Conservation (phyloP, 2,113 vertebrate genomes). For the Gulo gulo region DNA sequence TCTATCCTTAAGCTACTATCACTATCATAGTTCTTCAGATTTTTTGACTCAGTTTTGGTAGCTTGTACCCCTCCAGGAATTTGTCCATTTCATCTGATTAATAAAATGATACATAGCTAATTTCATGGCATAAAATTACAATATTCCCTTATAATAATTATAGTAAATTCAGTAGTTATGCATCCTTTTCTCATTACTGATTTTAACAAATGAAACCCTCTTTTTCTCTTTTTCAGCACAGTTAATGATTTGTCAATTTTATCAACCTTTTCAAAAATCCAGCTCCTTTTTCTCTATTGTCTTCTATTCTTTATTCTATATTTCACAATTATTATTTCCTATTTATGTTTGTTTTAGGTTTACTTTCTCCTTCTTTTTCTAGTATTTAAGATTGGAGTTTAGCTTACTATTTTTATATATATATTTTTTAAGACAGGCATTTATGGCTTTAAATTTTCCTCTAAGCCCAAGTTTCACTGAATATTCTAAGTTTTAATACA, state of each 20-base stretch:
- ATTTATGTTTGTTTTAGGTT: not conserved
- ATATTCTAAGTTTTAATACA: not conserved
- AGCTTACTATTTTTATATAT: not conserved
- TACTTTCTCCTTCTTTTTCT: not conserved
- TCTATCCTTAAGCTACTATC: not conserved
- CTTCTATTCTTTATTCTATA: not conserved
- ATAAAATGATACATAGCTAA: not conserved
- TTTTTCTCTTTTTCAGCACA: no score
- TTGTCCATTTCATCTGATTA: not conserved
- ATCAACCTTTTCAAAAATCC: not conserved
- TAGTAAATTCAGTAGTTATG: not conserved
- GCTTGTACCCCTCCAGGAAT: not conserved
- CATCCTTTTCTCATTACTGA: no score
- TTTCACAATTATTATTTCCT: not conserved
- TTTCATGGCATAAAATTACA: not conserved
- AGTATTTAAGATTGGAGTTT: not conserved
- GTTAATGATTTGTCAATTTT: not conserved
- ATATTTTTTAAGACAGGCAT: not conserved
- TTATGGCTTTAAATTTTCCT: not conserved
- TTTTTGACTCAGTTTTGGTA: not conserved
- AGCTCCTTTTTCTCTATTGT: not conserved
- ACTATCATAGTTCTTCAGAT: not conserved
- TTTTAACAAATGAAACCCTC: no score
- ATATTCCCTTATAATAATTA: not conserved
- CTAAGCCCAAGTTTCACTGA: not conserved